Base-by-base conservation (phyloP, 2,888 invertebrate genomes). In the Drosophila greeni region DNA sequence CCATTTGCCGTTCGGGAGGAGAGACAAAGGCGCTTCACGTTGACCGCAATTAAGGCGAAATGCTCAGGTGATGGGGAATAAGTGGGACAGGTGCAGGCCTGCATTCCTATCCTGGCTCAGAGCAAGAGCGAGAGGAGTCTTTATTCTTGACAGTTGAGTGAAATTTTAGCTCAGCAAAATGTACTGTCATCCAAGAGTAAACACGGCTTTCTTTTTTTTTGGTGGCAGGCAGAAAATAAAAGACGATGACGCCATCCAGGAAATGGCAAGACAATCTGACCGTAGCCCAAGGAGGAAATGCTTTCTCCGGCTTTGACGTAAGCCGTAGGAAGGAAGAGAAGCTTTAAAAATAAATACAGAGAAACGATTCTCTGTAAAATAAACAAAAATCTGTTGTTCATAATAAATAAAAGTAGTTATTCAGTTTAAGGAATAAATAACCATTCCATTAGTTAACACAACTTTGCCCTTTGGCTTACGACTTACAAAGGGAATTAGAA, bases 41-140 rank as follows among this genome's bases (percentile, higher is more conserved):
- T 84, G 79, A 79, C 79, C 79, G 84, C 79, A 79, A 79, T 79
- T 79, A 79, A 78, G 55, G 66, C 72, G 67, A 67, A 81, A 80
- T 72, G 57, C 58, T 37, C 75, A 54, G 77, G 64, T 72, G 55
- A 47, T 42, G 11, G 33, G 59, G 23, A 24, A 29, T 31, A 43
- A n/a, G 42, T 59, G 45, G 20, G 23, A 37, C 40, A 55, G 61
- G 34, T 49, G 57, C 51, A 72, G 58, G 48, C 68, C 45, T 47
- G 66, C 43, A 66, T 67, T 47, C 73, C 58, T 39, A 37, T 12
- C 53, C 36, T 9, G 18, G 68, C 66, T 20, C 14, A 23, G 29
- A 12, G 29, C 1, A 8, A 36, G 42, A 36, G 33, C 14, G 37
- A 31, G n/a, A 47, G 34, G n/a, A 40, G 49, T 53, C 48, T 53